A percentile compares a stretch with the other conserved stretches of the same genome.
These are phyloP conservation scores for Disparrhopalites patrizii DNA, from an alignment of 2,888 invertebrate genomes.

Conservation along the genomic window DNA sequence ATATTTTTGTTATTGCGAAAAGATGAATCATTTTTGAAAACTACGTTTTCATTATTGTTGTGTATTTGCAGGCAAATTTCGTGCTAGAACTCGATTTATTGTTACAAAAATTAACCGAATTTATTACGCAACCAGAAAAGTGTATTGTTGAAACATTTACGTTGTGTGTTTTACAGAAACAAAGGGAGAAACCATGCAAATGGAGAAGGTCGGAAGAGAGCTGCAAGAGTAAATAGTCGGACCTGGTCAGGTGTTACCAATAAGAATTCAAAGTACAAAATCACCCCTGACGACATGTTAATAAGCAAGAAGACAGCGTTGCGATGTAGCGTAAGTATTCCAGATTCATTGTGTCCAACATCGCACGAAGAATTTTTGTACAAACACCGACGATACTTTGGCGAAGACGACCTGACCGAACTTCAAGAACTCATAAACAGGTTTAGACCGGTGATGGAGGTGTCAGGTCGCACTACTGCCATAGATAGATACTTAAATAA, in stretches of 20 bases:
- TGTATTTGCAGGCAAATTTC: too few species aligned
- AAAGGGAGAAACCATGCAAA: too few species aligned
- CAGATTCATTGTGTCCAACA: slow-evolving; percentile 16
- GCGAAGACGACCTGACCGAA: slow-evolving; percentile 14
- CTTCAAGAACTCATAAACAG: slow-evolving; percentile 4
- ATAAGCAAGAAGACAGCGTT: slow-evolving; percentile 16
- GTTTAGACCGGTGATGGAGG: neutral
- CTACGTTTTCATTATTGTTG: too few species aligned
- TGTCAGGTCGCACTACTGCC: neutral
- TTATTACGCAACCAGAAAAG: too few species aligned
- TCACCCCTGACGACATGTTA: slow-evolving; percentile 17
- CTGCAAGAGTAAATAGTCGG: too few species aligned
- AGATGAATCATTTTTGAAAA: too few species aligned
- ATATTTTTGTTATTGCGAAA: too few species aligned
- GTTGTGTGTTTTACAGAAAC: too few species aligned
- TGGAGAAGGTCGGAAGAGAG: too few species aligned
- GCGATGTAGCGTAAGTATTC: slow-evolving; percentile 8
- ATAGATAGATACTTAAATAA: slow-evolving; percentile 1
- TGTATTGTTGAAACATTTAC: too few species aligned
- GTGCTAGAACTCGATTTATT: too few species aligned
- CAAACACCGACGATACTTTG: slow-evolving; percentile 13
- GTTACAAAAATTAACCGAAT: too few species aligned
- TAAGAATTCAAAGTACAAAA: neutral
- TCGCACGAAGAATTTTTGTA: slow-evolving; percentile 15
- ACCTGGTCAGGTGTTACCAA: slow-evolving; percentile 8